Conservation (phyloP, 2,113 vertebrate species). For the Cyprinodon variegatus region DNA sequence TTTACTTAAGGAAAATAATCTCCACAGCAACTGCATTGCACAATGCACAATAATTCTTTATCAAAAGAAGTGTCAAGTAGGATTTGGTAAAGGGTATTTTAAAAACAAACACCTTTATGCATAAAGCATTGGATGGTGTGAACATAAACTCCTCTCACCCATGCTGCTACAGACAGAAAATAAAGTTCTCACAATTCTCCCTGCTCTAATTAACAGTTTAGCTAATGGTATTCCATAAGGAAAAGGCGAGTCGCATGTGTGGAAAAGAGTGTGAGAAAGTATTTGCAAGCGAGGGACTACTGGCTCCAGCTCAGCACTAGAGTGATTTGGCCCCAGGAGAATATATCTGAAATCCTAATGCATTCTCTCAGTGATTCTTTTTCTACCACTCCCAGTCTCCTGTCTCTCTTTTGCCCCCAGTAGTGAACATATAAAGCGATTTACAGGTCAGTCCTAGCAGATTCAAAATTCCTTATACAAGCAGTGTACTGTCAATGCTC, state of each 20-base stretch:
- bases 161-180: conserved; percentile 33
- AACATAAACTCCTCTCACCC: conserved; percentile 57
- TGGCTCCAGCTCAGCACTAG: conserved; percentile 50
- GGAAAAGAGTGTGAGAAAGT: not conserved
- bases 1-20: conserved; percentile 40
- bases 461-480: conserved; percentile 17
- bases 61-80: conserved; percentile 20
- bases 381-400: not conserved
- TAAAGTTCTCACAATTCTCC: conserved; percentile 31
- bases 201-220: conserved; percentile 69
- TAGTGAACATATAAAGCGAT: conserved; percentile 11
- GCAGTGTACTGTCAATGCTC: not conserved
- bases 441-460: not conserved
- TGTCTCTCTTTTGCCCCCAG: conserved; percentile 1
- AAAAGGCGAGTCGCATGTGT: conserved; percentile 27
- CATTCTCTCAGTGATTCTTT: conserved; percentile 9
- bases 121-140: conserved; percentile 29
- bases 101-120: conserved; percentile 65
- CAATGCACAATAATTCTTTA: conserved; percentile 36
- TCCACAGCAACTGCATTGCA: conserved; percentile 9
- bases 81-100: conserved; percentile 19
- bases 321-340: conserved; percentile 57
- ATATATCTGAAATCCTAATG: conserved; percentile 44
- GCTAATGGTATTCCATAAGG: conserved; percentile 50
- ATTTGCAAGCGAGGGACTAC: conserved; percentile 40